Percentiles rank a stretch among this genome's conserved stretches.
Evolutionary conservation across 2,888 invertebrate genomes (phyloP).

Genomic region (Chromoteleia sp.): DNA sequence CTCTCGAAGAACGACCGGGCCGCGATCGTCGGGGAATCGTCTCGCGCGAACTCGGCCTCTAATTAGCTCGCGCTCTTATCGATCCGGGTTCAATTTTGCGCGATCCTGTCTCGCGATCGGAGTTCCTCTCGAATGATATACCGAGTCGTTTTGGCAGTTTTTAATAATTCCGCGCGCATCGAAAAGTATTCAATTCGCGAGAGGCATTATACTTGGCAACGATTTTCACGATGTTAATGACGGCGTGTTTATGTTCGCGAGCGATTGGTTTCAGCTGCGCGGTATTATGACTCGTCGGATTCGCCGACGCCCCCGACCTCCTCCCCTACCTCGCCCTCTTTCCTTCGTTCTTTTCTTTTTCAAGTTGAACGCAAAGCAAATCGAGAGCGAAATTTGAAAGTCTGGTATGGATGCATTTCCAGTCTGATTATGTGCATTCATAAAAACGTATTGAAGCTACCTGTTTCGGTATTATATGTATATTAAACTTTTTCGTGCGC

Average conservation of each 20-base stretch:
- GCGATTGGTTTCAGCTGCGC: slow-evolving; percentile 40
- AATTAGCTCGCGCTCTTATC: slow-evolving; percentile 42
- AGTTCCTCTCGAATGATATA: slow-evolving; percentile 4
- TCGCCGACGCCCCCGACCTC: too few species aligned
- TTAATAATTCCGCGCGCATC: slow-evolving; percentile 19
- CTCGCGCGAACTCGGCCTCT: slow-evolving; percentile 16
- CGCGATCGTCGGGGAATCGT: too few species aligned
- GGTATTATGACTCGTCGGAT: slow-evolving; percentile 1
- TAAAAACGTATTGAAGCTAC: slow-evolving; percentile 48
- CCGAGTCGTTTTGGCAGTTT: neutral
- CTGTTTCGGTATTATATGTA: slow-evolving; percentile 38
- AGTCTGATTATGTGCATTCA: slow-evolving; percentile 55
- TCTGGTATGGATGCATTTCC: slow-evolving; percentile 49
- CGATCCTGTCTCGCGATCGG: neutral
- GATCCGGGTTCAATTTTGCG: slow-evolving; percentile 29
- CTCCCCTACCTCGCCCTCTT: neutral
- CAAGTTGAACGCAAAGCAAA: slow-evolving; percentile 19
- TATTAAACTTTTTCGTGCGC: slow-evolving; percentile 38
- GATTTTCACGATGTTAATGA: slow-evolving; percentile 35
- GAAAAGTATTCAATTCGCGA: slow-evolving; percentile 16
- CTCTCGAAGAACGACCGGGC: too few species aligned
- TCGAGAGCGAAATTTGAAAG: slow-evolving; percentile 55
- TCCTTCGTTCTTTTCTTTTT: slow-evolving; percentile 31
- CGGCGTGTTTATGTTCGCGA: slow-evolving; percentile 33
- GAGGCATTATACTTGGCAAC: neutral